Base-by-base conservation (phyloP, 2,113 vertebrate species). In the Bagarius yarrelli region DNA sequence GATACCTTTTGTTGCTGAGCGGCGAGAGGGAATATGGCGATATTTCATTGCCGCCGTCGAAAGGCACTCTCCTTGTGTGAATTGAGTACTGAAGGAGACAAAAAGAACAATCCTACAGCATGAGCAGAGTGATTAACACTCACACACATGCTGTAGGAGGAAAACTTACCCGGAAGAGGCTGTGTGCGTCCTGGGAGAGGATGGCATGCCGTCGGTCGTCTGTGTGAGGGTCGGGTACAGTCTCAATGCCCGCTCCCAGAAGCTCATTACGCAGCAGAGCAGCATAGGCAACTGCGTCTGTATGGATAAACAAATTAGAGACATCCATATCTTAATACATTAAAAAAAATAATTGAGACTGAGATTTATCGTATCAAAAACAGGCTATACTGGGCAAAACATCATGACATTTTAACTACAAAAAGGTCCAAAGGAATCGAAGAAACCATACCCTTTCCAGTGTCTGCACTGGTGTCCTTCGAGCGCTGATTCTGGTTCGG, bases 1-100 rank as follows among this genome's bases (percentile, higher is more conserved):
- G 4, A 1, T 90, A 94, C 93, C 94, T 94, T 82, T 94, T 94
- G 90, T 94, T 94, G 83, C 93, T 94, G 77, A 94, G 93, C 2
- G 94, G 93, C 53, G 94, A 94, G 81, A 94, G 92, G 81, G 94
- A 94, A 85, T 92, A 94, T 0, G 93, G 93, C 19, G 93, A 94
- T 84, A 94, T 89, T 85, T 94, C 93, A 53, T 88, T 91, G 81
- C 91, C 90, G 55, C 89, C 87, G 85, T 93, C 90, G 59, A 88
- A 93, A 92, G 93, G 93, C 89, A 91, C 91, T 90, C 91, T 91
- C 92, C 93, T 94, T 76, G 91, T 89, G 88, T 92, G 90, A 87
- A 94, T 89, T 53, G 92, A 88, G 89, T 94, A 94, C 93, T 94
- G 87, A 25, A 32, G 16, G 40, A 56, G 75, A 81, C 66, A 81